These are phyloP conservation scores for Fragum sueziense DNA, from an alignment of 2,888 invertebrate species.

Conservation along the genomic window DNA sequence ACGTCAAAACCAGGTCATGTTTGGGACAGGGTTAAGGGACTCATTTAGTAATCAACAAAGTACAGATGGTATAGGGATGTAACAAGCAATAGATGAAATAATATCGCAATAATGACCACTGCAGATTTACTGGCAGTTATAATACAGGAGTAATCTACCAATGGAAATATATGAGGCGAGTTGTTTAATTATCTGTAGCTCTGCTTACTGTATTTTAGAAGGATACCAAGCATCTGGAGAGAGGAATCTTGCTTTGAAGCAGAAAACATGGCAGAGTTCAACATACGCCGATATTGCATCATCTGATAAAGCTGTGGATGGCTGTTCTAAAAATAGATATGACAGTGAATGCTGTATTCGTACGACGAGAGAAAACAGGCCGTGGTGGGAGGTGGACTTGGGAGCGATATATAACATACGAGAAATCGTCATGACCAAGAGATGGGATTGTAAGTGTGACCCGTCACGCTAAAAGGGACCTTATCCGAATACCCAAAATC, in stretches of 20 bases:
- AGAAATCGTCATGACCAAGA: conserved; percentile 11
- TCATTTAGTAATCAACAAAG: no score
- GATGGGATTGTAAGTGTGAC: conserved; percentile 19
- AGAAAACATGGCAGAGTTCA: neutral
- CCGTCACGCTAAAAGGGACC: no score
- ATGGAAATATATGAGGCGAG: neutral
- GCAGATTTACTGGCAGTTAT: neutral
- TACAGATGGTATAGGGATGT: no score
- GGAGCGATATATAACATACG: conserved; percentile 25
- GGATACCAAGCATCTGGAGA: neutral
- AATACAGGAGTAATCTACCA: neutral
- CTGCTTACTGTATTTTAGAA: neutral
- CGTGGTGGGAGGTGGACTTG: conserved; percentile 56
- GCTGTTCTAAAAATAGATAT: conserved; percentile 11
- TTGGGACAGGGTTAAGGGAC: no score
- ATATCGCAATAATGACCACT: neutral
- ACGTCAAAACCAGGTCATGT: no score
- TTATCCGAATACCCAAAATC: no score
- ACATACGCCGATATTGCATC: conserved; percentile 4
- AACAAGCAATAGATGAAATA: no score
- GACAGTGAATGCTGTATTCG: conserved; percentile 17
- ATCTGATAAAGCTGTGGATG: conserved; percentile 31
- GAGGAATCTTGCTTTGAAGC: conserved; percentile 5
- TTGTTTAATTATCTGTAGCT: neutral
- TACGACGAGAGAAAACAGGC: conserved; percentile 11